Base-by-base conservation (phyloP, 1,140 invertebrate species). In the Drosophila micromelanica region DNA sequence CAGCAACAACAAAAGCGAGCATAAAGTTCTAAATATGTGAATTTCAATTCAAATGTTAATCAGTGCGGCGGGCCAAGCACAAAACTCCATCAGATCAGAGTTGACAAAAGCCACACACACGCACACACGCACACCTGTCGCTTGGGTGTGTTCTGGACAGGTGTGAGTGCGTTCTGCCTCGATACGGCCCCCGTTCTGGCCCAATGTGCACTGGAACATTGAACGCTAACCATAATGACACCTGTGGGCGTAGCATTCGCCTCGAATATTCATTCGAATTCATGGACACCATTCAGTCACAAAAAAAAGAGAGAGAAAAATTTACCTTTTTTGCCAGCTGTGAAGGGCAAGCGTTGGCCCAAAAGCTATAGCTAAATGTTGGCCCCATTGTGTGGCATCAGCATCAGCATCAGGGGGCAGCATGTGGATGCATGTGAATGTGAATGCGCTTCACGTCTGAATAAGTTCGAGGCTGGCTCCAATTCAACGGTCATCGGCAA, bases 31-130 rank as follows among this genome's bases (percentile, higher is more conserved):
- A 85, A 85, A 85, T 86, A 81, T 46, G 72, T 76, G 80, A 72
- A 89, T 80, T 89, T 78, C 73, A 87, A 89, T 89, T 89, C 85
- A 89, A 89, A 89, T 89, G 84, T 89, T 90, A 89, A 89, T 89
- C 84, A 89, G 79, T 80, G 73, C 78, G 78, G 67, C 63, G 70
- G 40, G 49, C 61, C 56, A 51, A 73, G 59, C 68, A 65, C 68
- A 32, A 67, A 76, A 76, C 69, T 72, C 51, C 73, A 80, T 42
- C 76, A 70, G 57, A 78, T 61, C 70, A 38, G 48, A 67, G 80
- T 85, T 85, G 80, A 85, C 80, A 85, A 85, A 65, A 76, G 80
- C 45, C 27, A 35, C 32, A 35, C 54, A 54, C 59, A 42, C 32
- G 54, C 23, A 30, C n/a, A 27, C 49, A 45, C 52, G 51, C 38